Evolutionary conservation across 2,888 invertebrate genomes (phyloP).

Genomic region (Lumbricus terrestris): DNA sequence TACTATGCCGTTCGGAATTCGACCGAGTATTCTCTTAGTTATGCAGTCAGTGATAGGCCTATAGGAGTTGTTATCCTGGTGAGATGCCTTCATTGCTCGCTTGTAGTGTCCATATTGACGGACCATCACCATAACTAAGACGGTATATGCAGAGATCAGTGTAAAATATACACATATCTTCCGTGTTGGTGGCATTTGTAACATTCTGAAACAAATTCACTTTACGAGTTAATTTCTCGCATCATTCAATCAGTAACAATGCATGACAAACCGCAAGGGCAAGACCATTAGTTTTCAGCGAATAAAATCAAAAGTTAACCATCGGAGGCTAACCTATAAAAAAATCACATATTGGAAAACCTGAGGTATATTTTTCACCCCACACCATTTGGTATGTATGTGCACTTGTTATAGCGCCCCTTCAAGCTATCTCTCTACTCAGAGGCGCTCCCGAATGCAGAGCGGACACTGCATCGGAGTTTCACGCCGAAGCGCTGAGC

Average conservation of each 20-base stretch:
- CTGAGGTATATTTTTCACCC: no score
- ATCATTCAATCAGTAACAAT: neutral
- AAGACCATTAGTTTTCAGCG: no score
- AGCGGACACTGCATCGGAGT: no score
- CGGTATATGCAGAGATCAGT: neutral
- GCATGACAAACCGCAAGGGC: neutral
- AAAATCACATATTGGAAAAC: no score
- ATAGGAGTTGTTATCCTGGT: neutral
- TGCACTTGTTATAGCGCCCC: no score
- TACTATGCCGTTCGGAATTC: neutral
- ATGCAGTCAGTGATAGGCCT: slow-evolving; percentile 34
- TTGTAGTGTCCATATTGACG: neutral
- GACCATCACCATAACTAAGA: neutral
- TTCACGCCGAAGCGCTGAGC: no score
- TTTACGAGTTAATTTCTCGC: neutral
- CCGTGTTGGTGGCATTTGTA: neutral
- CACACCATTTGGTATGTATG: no score
- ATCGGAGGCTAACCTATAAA: no score
- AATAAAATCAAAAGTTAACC: no score
- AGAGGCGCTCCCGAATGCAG: no score
- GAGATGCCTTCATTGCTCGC: neutral
- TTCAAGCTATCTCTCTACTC: no score
- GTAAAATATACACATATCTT: neutral
- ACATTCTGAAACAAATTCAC: neutral
- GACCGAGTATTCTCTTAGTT: slow-evolving; percentile 30